Conservation (phyloP, 2,888 invertebrate species). For the Dolomedes plantarius region DNA sequence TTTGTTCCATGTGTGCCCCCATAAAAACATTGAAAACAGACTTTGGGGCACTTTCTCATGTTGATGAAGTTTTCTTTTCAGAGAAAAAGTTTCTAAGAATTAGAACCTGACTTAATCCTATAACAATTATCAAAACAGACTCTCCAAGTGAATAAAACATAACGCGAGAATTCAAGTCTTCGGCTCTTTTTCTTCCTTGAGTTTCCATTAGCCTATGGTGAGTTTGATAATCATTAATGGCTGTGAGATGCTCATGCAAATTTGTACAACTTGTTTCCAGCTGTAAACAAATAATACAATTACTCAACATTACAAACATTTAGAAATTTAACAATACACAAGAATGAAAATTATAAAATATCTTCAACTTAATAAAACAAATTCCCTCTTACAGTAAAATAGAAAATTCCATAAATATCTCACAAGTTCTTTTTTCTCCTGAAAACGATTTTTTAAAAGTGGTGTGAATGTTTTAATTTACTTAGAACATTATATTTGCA, state of each 20-base stretch:
- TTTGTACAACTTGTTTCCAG: constrained; percentile 94
- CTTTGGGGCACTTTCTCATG: constrained; percentile 4
- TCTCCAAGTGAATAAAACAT: constrained; percentile 95
- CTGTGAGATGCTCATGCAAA: constrained; percentile 91
- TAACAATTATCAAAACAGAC: constrained; percentile 87
- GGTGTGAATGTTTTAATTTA: no score
- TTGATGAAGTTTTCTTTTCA: constrained; percentile 80
- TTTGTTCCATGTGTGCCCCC: background rate
- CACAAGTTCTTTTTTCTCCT: no score
- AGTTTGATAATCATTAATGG: constrained; percentile 95
- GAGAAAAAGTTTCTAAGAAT: constrained; percentile 94
- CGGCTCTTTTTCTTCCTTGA: constrained; percentile 95
- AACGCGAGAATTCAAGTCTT: constrained; percentile 96
- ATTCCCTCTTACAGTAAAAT: no score
- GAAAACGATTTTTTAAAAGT: no score
- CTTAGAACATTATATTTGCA: no score
- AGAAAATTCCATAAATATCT: no score
- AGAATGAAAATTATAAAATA: no score
- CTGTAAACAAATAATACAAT: constrained; percentile 80
- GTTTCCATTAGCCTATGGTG: constrained; percentile 96
- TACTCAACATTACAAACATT: background rate
- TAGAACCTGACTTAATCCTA: constrained; percentile 93
- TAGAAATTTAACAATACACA: background rate
- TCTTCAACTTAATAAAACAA: no score
- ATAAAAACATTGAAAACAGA: background rate